Evolutionary conservation across 2,888 invertebrate genomes (phyloP).

Genomic region (Ophioninae sp.): DNA sequence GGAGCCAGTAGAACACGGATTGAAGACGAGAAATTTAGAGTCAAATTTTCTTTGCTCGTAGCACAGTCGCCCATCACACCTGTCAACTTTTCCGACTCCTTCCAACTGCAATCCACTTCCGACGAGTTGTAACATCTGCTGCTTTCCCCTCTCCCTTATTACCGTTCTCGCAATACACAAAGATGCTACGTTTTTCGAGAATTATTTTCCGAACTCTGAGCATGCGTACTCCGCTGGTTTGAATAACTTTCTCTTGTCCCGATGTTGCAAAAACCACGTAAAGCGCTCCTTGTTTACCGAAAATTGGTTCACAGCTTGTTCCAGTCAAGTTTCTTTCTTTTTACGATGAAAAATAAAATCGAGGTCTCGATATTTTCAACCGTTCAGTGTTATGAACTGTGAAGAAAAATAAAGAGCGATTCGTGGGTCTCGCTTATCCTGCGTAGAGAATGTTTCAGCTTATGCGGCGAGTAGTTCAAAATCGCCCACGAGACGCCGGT

Average conservation of each 20-base stretch:
- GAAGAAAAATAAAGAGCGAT: background rate
- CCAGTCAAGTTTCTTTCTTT: no score
- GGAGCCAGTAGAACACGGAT: background rate
- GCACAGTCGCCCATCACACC: conserved; percentile 39
- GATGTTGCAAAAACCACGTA: no score
- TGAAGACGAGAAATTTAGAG: conserved; percentile 12
- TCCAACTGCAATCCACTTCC: conserved; percentile 18
- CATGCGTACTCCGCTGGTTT: no score
- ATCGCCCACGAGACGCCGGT: conserved; percentile 29
- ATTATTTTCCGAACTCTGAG: background rate
- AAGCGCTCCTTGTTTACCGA: no score
- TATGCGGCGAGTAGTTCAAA: conserved; percentile 25
- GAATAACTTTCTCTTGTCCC: no score
- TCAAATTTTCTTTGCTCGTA: conserved; percentile 2
- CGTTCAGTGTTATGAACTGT: background rate
- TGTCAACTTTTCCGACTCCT: conserved; percentile 40
- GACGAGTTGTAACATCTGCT: conserved; percentile 55
- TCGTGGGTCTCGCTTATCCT: background rate
- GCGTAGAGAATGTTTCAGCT: background rate
- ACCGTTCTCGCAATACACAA: background rate
- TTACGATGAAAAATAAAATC: no score
- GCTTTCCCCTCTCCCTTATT: conserved; percentile 1
- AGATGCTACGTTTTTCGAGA: background rate
- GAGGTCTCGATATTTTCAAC: background rate
- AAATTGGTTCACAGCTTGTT: no score